A percentile compares a stretch with the other conserved stretches of the same genome.
Conservation (phyloP, 2,888 invertebrate genomes). For the Melangyna quadrimaculata region DNA sequence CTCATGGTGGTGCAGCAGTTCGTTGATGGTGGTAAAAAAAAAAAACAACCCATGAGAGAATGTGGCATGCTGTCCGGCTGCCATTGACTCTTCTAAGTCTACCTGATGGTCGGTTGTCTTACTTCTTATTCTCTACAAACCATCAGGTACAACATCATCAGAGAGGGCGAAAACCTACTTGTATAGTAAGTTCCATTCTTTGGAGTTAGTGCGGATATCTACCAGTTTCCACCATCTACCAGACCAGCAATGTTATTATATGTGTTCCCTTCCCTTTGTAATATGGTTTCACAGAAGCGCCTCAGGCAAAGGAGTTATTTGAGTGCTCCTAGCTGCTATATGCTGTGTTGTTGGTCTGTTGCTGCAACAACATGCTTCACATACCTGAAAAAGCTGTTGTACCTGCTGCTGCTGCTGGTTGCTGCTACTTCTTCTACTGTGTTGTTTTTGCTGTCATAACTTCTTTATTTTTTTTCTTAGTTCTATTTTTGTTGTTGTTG, state of each 20-base stretch:
- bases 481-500: neutral
- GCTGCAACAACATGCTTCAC: constrained; percentile 67
- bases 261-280: constrained; percentile 42
- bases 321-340: constrained; percentile 35
- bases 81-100: constrained; percentile 70
- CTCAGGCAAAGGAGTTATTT: constrained; percentile 20
- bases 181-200: constrained; percentile 51
- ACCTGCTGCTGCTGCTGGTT: constrained; percentile 61
- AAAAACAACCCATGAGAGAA: constrained; percentile 47
- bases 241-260: constrained; percentile 48
- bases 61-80: constrained; percentile 71
- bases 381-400: constrained; percentile 69
- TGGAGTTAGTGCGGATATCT: constrained; percentile 27
- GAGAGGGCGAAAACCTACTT: constrained; percentile 9
- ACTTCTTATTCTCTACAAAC: constrained; percentile 10
- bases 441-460: constrained; percentile 22
- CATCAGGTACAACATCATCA: constrained; percentile 59
- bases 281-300: constrained; percentile 39
- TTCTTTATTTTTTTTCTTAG: constrained; percentile 19
- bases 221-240: neutral
- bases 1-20: neutral
- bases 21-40: neutral
- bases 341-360: constrained; percentile 52
- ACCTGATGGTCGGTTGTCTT: constrained; percentile 69
- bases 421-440: neutral